phyloP scores from a whole-genome alignment of 1,140 invertebrate species.

The Gonatopus flavifemur region DNA sequence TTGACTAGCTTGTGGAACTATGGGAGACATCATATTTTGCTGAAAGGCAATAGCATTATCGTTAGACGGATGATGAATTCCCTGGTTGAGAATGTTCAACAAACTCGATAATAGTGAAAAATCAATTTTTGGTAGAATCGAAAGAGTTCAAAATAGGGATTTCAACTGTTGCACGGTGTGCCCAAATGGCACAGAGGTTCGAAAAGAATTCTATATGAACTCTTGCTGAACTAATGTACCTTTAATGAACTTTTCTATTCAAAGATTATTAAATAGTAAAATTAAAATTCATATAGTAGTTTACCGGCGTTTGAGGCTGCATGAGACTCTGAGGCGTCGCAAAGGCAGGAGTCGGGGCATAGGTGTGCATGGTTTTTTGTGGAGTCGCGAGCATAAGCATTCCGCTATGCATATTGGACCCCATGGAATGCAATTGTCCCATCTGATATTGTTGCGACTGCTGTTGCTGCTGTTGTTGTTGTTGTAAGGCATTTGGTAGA shows the following conservation, averaged over 20 bases:
- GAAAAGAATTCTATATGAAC: no score
- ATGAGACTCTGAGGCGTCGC: slow-evolving; percentile 75
- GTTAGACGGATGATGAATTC: no score
- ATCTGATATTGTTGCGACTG: slow-evolving; percentile 45
- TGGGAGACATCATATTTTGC: slow-evolving; percentile 85
- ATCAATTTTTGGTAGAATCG: no score
- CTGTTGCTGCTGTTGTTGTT: slow-evolving; percentile 66
- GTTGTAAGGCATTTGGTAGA: slow-evolving; percentile 77
- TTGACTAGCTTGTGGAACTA: slow-evolving; percentile 67
- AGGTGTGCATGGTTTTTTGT: slow-evolving; percentile 71
- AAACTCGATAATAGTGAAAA: no score
- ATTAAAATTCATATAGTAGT: slow-evolving; percentile 16
- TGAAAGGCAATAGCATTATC: no score
- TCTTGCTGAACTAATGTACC: no score
- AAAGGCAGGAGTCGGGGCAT: slow-evolving; percentile 65
- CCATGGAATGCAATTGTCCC: slow-evolving; percentile 64
- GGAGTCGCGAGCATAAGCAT: slow-evolving; percentile 63
- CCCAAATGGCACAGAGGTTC: no score
- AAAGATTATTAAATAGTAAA: neutral
- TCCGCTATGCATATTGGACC: slow-evolving; percentile 51
- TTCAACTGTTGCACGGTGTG: no score
- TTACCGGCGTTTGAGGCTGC: slow-evolving; percentile 87
- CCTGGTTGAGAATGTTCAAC: no score
- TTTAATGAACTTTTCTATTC: neutral
- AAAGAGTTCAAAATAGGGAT: no score